Base-by-base conservation (phyloP, 2,797 vertebrate genomes). In the Scyliorhinus canicula region DNA sequence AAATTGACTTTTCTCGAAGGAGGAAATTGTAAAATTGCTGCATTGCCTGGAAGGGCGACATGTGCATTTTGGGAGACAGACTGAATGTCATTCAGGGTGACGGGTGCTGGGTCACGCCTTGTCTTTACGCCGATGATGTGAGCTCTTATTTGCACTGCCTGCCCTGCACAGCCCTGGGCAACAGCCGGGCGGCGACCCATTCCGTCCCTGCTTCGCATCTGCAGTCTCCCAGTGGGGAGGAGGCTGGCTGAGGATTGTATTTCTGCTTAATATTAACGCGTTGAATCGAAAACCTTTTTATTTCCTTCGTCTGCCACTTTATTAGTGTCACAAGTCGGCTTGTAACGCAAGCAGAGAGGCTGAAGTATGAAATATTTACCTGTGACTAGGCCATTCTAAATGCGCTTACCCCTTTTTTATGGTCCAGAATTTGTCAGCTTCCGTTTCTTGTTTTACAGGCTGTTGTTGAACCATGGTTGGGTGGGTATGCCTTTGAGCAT, bases 11-110 rank as follows among this genome's bases (percentile, higher is more conserved):
- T 24, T 24, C 79, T 21, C 7, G 6, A 82, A 47, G 4, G 44
- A 19, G 52, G 6, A 21, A 57, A 90, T 55, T 86, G 50, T 86
- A 86, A 86, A 55, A 86, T 74, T 90, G 52, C 52, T 90, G 86
- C 86, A 35, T 31, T 90, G 28, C 52, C 57, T 57, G 7, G 84
- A 52, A 50, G 52, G 84, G 7, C 19, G 47, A 55, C 40, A 50
- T 31, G 84, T 86, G 84, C 19, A 26, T 86, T 12, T 52, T 86
- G 16, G 86, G 52, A 55, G 86, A 55, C 86, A 60, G 31, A 88
- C 8, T 88, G 52, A 57, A 90, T 90, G 86, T 90, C 55, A 60
- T 90, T 57, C 52, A n/a, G n/a, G n/a, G n/a, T n/a, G n/a, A n/a
- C n/a, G n/a, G n/a, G n/a, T n/a, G n/a, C n/a, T n/a, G 31, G 55